These are phyloP conservation scores for Chrysopa pallens DNA, from an alignment of 1,140 invertebrate species.

Conservation along the genomic window DNA sequence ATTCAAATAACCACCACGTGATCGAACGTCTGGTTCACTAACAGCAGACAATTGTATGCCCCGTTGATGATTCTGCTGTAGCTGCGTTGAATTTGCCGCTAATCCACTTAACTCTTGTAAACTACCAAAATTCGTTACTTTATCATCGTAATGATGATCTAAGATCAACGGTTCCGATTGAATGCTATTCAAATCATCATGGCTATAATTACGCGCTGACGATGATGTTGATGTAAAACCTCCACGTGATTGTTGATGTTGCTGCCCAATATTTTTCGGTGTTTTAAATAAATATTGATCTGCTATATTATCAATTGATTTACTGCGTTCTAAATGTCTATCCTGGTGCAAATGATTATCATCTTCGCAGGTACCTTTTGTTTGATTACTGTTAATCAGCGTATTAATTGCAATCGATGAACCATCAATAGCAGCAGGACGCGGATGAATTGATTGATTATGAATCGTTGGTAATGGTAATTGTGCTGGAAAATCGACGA, in stretches of 20 bases:
- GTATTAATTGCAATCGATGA: slow-evolving; percentile 10
- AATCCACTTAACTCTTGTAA: slow-evolving; percentile 15
- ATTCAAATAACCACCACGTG: too few species aligned
- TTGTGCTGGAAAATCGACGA: slow-evolving; percentile 53
- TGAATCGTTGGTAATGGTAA: slow-evolving; percentile 8
- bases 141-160: neutral
- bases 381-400: too few species aligned
- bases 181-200: slow-evolving; percentile 30
- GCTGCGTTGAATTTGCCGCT: too few species aligned
- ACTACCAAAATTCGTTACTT: slow-evolving; percentile 13
- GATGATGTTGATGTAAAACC: too few species aligned
- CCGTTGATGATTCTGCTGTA: neutral
- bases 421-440: slow-evolving; percentile 14
- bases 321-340: too few species aligned
- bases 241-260: too few species aligned
- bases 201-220: slow-evolving; percentile 16
- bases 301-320: too few species aligned
- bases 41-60: slow-evolving; percentile 10
- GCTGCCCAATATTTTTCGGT: too few species aligned
- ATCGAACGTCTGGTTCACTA: slow-evolving; percentile 19
- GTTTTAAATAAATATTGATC: too few species aligned
- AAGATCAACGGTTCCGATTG: neutral
- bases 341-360: too few species aligned
- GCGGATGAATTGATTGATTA: slow-evolving; percentile 10
- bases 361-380: neutral